Evolutionary conservation across 92 coral and sea anemone species (phyloP).

Genomic region (Metridium senile): DNA sequence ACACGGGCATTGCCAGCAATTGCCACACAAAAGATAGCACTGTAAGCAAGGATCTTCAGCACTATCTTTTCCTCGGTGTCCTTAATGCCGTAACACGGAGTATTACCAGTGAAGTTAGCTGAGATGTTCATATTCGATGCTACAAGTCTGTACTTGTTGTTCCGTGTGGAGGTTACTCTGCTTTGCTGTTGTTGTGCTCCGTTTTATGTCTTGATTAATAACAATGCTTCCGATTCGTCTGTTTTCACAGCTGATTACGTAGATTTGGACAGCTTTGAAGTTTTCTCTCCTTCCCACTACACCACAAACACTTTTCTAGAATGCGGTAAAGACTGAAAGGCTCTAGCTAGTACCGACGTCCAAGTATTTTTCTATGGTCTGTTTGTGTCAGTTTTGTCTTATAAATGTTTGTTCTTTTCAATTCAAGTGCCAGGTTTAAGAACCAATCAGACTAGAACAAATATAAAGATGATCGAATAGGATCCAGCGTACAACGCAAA

Average conservation of each 20-base stretch:
- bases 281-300: background rate
- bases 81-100: background rate
- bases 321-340: slow-evolving; percentile 4
- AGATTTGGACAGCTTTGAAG: background rate
- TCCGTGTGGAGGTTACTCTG: too few species aligned
- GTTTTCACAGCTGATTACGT: slow-evolving; percentile 11
- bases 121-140: background rate
- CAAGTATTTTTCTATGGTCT: background rate
- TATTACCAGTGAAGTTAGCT: background rate
- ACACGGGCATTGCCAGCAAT: slow-evolving; percentile 36
- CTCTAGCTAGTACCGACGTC: slow-evolving; percentile 6
- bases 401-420: slow-evolving; percentile 22
- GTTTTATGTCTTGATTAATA: background rate
- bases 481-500: slow-evolving; percentile 9
- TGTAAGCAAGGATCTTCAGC: slow-evolving; percentile 38
- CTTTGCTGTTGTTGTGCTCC: background rate
- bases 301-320: slow-evolving; percentile 5
- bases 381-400: slow-evolving; percentile 1
- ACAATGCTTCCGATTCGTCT: background rate
- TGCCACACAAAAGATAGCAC: slow-evolving; percentile 38
- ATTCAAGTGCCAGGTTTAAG: slow-evolving; percentile 34
- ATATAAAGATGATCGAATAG: slow-evolving; percentile 20
- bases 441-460: slow-evolving; percentile 35
- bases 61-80: slow-evolving; percentile 17
- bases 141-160: background rate